phyloP scores from a whole-genome alignment of 53 echinoderm and acorn worm species.

The Paracentrotus lividus region DNA sequence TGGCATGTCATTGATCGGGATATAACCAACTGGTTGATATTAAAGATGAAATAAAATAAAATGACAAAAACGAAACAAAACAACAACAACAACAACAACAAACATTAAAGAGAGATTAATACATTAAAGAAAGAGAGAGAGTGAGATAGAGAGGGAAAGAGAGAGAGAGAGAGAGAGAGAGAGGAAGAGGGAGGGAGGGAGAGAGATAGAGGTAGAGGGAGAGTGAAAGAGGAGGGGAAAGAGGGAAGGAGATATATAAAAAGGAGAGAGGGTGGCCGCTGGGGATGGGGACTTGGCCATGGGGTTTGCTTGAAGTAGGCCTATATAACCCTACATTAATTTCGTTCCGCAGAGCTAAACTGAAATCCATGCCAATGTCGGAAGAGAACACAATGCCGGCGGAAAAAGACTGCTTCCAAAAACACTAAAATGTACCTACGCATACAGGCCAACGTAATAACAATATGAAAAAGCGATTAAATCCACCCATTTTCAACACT shows the following conservation, averaged over 20 bases:
- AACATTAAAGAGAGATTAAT: neutral
- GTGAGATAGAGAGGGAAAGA: neutral
- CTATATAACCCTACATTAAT: too few relatives aligned
- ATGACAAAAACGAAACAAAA: too few relatives aligned
- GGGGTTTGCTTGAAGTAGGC: neutral
- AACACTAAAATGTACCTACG: neutral
- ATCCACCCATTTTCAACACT: neutral
- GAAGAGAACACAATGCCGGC: neutral
- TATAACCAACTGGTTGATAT: too few relatives aligned
- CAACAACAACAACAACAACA: too few relatives aligned
- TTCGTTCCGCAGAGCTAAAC: neutral
- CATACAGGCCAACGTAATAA: neutral
- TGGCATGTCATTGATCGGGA: too few relatives aligned
- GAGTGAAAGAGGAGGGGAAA: too few relatives aligned
- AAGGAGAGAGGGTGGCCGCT: too few relatives aligned
- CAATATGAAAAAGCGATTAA: neutral
- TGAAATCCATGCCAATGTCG: neutral
- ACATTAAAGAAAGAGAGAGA: neutral
- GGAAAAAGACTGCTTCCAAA: conserved; percentile 21
- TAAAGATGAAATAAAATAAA: too few relatives aligned
- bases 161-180: neutral
- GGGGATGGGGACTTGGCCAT: neutral
- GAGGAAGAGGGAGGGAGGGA: neutral
- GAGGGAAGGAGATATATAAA: too few relatives aligned
- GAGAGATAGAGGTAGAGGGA: neutral